Conservation (phyloP, 2,888 invertebrate genomes). For the Ceriagrion tenellum region DNA sequence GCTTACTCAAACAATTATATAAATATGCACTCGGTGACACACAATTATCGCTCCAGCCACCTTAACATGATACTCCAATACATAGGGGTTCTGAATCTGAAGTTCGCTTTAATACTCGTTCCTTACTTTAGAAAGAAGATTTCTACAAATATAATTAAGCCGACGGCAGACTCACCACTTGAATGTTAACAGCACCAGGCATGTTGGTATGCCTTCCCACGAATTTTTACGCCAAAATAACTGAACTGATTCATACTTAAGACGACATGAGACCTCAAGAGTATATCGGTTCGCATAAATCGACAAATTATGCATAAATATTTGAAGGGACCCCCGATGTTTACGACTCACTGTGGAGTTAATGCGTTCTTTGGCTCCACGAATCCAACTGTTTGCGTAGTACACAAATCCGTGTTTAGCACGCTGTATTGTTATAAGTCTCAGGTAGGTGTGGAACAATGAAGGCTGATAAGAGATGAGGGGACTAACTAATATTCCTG, state of each 20-base stretch:
- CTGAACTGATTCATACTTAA: not conserved
- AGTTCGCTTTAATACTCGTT: too few species aligned
- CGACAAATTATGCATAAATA: not conserved
- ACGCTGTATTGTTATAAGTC: not conserved
- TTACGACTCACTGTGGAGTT: not conserved
- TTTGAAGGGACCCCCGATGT: not conserved
- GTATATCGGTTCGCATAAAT: not conserved
- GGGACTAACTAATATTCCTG: too few species aligned
- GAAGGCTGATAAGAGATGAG: too few species aligned
- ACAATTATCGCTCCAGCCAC: too few species aligned
- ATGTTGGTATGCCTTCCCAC: not conserved
- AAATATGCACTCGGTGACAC: too few species aligned
- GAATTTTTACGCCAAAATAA: not conserved
- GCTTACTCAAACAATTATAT: too few species aligned
- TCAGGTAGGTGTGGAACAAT: not conserved
- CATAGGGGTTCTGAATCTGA: too few species aligned
- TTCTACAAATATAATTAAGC: too few species aligned
- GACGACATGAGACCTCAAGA: not conserved
- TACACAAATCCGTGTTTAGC: not conserved
- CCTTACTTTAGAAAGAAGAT: too few species aligned
- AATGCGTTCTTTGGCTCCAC: not conserved
- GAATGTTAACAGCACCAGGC: too few species aligned
- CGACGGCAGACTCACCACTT: too few species aligned
- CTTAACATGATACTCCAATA: too few species aligned
- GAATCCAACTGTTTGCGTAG: not conserved